Conservation (phyloP, 2,888 invertebrate species). For the Beris chalybata region DNA sequence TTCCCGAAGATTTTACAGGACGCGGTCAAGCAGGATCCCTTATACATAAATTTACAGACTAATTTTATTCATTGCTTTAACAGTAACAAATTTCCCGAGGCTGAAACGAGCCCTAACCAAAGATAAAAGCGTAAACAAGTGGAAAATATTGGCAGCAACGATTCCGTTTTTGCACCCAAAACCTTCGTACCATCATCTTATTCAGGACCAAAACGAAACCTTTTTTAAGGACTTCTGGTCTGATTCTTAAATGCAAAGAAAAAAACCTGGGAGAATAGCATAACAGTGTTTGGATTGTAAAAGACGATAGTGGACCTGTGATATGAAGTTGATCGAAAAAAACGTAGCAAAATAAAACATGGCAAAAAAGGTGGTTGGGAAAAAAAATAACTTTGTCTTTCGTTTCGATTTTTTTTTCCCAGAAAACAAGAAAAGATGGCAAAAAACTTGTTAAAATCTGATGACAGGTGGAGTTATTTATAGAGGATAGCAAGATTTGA, state of each 20-base stretch:
- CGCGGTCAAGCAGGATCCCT: slow-evolving; percentile 27
- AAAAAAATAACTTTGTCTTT: slow-evolving; percentile 1
- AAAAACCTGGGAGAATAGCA: not conserved
- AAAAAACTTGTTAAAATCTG: slow-evolving; percentile 37
- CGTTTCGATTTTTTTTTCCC: not conserved
- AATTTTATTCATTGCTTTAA: slow-evolving; percentile 36
- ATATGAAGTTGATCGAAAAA: slow-evolving; percentile 15
- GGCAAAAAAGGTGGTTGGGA: not conserved
- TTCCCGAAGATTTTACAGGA: not conserved
- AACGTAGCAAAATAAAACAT: not conserved
- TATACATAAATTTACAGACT: slow-evolving; percentile 34
- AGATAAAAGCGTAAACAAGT: slow-evolving; percentile 23
- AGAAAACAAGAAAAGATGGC: not conserved
- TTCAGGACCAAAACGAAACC: not conserved
- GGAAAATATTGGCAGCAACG: slow-evolving; percentile 30
- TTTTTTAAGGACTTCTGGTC: not conserved
- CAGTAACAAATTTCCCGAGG: slow-evolving; percentile 28
- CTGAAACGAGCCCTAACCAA: slow-evolving; percentile 6
- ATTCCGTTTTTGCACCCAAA: slow-evolving; percentile 8
- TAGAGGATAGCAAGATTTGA: slow-evolving; percentile 27
- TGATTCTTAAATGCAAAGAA: slow-evolving; percentile 32
- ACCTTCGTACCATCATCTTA: not conserved
- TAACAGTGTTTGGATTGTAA: not conserved
- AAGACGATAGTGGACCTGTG: slow-evolving; percentile 13
- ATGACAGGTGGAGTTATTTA: slow-evolving; percentile 38